These are phyloP conservation scores for Sesia apiformis DNA, from an alignment of 2,888 invertebrate species.

Conservation along the genomic window DNA sequence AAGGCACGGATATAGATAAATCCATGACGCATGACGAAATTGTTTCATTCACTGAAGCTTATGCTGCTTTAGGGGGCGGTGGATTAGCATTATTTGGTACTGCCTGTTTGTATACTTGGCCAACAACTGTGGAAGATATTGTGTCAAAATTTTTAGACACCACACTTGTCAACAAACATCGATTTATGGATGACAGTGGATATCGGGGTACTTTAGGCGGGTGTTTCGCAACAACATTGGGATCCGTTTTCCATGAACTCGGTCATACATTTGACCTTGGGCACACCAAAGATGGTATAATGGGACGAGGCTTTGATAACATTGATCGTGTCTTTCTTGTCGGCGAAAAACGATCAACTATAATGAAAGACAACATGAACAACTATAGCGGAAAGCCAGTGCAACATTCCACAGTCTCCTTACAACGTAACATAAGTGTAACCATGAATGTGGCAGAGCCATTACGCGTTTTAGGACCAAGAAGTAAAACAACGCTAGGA, in stretches of 20 bases:
- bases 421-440: slow-evolving; percentile 76
- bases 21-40: slow-evolving; percentile 81
- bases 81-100: slow-evolving; percentile 94
- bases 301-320: slow-evolving; percentile 93
- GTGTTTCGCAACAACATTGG: slow-evolving; percentile 92
- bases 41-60: slow-evolving; percentile 81
- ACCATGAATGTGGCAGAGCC: slow-evolving; percentile 77
- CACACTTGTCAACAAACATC: slow-evolving; percentile 79
- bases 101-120: slow-evolving; percentile 94
- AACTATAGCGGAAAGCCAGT: slow-evolving; percentile 75
- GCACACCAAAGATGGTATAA: slow-evolving; percentile 92
- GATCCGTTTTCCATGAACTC: slow-evolving; percentile 93
- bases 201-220: slow-evolving; percentile 90
- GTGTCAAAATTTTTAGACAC: slow-evolving; percentile 63
- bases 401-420: slow-evolving; percentile 76
- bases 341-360: slow-evolving; percentile 61
- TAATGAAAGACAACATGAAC: slow-evolving; percentile 70
- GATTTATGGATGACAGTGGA: slow-evolving; percentile 93
- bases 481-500: slow-evolving; percentile 69
- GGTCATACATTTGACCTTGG: slow-evolving; percentile 96
- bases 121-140: slow-evolving; percentile 80
- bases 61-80: slow-evolving; percentile 94
- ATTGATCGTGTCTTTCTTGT: slow-evolving; percentile 85
- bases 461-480: slow-evolving; percentile 59
- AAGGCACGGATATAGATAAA: slow-evolving; percentile 75